Percentiles rank a stretch among this genome's conserved stretches.
These are phyloP conservation scores for Helicolenus hilgendorfi DNA, from an alignment of 2,797 vertebrate species.

Conservation along the genomic window DNA sequence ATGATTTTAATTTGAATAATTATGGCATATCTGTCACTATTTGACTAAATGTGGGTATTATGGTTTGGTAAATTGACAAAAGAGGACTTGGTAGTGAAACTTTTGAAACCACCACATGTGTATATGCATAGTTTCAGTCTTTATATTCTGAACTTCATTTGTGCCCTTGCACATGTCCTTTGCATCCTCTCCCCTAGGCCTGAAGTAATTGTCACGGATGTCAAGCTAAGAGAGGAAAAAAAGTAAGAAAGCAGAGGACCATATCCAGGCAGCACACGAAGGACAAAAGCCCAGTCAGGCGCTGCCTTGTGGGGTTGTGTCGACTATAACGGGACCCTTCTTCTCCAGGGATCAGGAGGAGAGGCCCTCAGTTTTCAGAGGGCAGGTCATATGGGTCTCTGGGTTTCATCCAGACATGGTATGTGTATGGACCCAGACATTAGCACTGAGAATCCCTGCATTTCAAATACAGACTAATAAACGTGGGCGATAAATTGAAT, in stretches of 20 bases:
- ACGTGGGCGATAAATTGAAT: not conserved
- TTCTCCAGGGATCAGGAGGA: constrained; percentile 47
- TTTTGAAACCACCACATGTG: not conserved
- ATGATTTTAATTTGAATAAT: not conserved
- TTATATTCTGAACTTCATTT: constrained; percentile 34
- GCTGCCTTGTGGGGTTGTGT: constrained; percentile 44
- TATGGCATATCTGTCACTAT: not conserved
- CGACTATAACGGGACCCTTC: constrained; percentile 45
- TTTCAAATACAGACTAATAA: not conserved
- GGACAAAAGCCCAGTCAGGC: constrained; percentile 66
- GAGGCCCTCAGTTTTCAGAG: not conserved
- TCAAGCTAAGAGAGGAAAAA: constrained; percentile 39
- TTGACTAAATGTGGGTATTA: not conserved
- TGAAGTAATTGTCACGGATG: constrained; percentile 68
- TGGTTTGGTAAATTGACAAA: not conserved
- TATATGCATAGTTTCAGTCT: constrained; percentile 24
- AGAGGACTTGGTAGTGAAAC: not conserved
- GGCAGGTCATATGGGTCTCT: constrained; percentile 1
- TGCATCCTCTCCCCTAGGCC: constrained; percentile 55
- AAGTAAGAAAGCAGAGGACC: constrained; percentile 35
- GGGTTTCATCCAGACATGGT: constrained; percentile 46
- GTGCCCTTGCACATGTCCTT: constrained; percentile 53
- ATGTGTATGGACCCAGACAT: constrained; percentile 12
- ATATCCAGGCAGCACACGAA: constrained; percentile 49
- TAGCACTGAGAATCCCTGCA: not conserved